Evolutionary conservation across 1,140 invertebrate species (phyloP).

Genomic region (Tetramorium parvispinum): DNA sequence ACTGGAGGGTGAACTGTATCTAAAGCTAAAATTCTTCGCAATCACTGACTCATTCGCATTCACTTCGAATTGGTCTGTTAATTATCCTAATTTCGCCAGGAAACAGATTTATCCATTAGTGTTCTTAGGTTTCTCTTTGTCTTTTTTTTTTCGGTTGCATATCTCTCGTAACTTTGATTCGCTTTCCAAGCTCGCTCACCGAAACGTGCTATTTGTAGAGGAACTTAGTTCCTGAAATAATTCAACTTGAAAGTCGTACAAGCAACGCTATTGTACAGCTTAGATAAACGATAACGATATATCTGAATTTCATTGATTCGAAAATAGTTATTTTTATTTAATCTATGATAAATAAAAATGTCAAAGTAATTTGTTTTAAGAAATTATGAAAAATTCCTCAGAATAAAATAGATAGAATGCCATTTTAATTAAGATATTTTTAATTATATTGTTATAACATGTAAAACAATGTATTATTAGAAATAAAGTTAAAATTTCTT

Average conservation of each 20-base stretch:
- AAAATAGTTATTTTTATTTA: background rate
- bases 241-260: slow-evolving; percentile 7
- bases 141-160: background rate
- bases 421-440: background rate
- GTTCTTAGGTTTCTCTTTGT: slow-evolving; percentile 8
- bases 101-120: slow-evolving; percentile 4
- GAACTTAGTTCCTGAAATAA: slow-evolving; percentile 18
- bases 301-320: background rate
- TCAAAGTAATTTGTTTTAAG: background rate
- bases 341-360: background rate
- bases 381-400: background rate
- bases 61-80: slow-evolving; percentile 4
- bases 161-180: slow-evolving; percentile 32
- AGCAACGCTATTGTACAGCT: background rate
- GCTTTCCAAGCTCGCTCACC: slow-evolving; percentile 32
- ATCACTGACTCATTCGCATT: slow-evolving; percentile 22
- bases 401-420: background rate
- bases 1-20: background rate
- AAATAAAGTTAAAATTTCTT: background rate
- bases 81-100: slow-evolving; percentile 25
- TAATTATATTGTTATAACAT: background rate
- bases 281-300: background rate
- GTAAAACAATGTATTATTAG: background rate
- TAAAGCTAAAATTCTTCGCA: slow-evolving; percentile 16
- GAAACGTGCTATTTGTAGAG: background rate